Evolutionary conservation across 2,797 vertebrate species (phyloP).

Genomic region (Thalassophryne amazonica): DNA sequence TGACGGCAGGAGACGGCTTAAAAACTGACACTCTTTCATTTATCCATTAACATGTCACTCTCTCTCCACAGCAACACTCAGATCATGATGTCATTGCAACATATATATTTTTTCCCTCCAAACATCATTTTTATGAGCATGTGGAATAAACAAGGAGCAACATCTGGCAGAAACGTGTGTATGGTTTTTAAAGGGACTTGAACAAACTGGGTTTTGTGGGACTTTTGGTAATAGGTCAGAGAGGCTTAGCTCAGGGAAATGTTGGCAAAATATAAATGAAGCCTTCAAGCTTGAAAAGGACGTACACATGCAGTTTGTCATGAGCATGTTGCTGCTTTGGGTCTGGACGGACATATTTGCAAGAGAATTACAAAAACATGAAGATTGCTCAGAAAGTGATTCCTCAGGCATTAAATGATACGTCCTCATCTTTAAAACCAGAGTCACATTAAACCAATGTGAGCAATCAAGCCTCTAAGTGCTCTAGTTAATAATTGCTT

Average conservation of each 20-base stretch:
- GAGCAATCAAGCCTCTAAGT: too few species aligned
- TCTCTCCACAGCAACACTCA: constrained; percentile 47
- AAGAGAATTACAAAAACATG: too few species aligned
- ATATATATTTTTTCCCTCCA: constrained; percentile 27
- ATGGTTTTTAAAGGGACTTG: constrained; percentile 58
- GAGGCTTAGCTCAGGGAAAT: constrained; percentile 79
- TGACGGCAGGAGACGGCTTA: not conserved
- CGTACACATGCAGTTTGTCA: constrained; percentile 34
- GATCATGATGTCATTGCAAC: constrained; percentile 55
- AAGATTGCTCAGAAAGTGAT: too few species aligned
- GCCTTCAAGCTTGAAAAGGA: constrained; percentile 44
- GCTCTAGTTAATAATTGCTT: too few species aligned
- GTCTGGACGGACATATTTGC: constrained; percentile 28
- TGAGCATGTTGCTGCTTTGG: constrained; percentile 3
- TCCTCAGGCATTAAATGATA: constrained; percentile 21
- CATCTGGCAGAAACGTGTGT: constrained; percentile 69
- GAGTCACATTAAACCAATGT: too few species aligned
- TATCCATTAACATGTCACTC: constrained; percentile 5
- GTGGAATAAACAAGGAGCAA: constrained; percentile 73
- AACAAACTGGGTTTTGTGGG: constrained; percentile 78
- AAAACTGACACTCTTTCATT: constrained; percentile 11
- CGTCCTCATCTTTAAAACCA: too few species aligned
- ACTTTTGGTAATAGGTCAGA: constrained; percentile 75
- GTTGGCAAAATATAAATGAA: constrained; percentile 70
- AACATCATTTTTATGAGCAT: constrained; percentile 61